Base-by-base conservation (phyloP, 2,888 invertebrate genomes). In the Clivina fossor region DNA sequence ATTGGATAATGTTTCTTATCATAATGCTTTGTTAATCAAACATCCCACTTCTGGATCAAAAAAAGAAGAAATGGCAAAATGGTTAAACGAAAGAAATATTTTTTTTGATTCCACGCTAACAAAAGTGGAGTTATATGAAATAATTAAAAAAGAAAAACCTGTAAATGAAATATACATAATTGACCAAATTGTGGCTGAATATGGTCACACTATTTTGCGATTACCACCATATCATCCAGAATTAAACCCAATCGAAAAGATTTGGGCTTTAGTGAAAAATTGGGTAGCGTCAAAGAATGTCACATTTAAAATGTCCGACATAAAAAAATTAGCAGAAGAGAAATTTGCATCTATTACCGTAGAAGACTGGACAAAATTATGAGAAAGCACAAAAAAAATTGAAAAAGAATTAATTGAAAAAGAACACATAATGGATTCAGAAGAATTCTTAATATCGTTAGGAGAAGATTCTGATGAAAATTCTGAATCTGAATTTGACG, bases 141-240 rank as follows among this genome's bases (percentile, higher is more conserved):
- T 62, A 32, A 59, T 62, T 9, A 57, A 60, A 55, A 20, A 30
- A 9, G 35, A 64, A 30, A 63, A 63, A 53, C 56, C 58, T 13
- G 22, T 19, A 19, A 49, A 26, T 11, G 57, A 46, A 9, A 53
- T 28, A 4, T 64, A 61, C 48, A 56, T 48, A 33, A 33, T 62
- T 9, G 64, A 65, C 20, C 46, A 33, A 18, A 37, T 58, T 7
- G 30, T 59, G 8, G 16, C 11, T 13, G 47, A 60, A 55, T 32
- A 60, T 46, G 61, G 64, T 3, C 62, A 64, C 43, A 47, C 28
- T 8, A 60, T 63, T n/a, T 33, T 64, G 5, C 38, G 62, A 11
- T 49, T 64, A 9, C 64, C 65, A 1, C 65, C 66, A 7, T 64
- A 63, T 33, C 64, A 64, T 32, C 62, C 60, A 9, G 64, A 65